Percentiles rank a stretch among this genome's conserved stretches.
phyloP scores from a whole-genome alignment of 2,888 invertebrate species.

The Schizaphis graminum region DNA sequence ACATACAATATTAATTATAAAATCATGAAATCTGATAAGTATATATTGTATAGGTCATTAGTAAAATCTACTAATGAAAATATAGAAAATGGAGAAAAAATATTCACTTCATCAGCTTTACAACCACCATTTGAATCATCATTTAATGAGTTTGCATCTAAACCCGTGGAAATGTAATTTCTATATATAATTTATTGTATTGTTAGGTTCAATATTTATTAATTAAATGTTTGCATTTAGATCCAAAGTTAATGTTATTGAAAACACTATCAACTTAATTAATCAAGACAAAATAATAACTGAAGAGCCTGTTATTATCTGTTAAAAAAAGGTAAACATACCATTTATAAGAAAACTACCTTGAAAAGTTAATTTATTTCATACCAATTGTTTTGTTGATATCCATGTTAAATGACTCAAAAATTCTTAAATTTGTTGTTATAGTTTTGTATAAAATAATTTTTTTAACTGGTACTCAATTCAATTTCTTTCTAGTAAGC shows the following conservation, averaged over 20 bases:
- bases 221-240: background rate
- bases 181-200: background rate
- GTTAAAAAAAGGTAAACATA: background rate
- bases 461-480: background rate
- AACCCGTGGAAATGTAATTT: background rate
- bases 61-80: background rate
- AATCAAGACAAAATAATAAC: background rate
- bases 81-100: background rate
- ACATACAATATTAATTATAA: no score
- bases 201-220: background rate
- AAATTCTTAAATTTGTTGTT: background rate
- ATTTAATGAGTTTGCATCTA: background rate
- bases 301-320: constrained; percentile 1
- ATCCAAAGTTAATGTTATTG: background rate
- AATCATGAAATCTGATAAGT: no score
- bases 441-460: background rate
- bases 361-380: background rate
- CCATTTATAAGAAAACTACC: background rate
- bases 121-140: background rate
- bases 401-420: background rate
- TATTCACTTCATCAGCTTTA: background rate
- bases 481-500: constrained; percentile 13
- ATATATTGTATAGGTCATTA: background rate
- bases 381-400: background rate
- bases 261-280: no score